These are phyloP conservation scores for Drosophila affinis DNA, from an alignment of 2,888 invertebrate genomes.

Conservation along the genomic window DNA sequence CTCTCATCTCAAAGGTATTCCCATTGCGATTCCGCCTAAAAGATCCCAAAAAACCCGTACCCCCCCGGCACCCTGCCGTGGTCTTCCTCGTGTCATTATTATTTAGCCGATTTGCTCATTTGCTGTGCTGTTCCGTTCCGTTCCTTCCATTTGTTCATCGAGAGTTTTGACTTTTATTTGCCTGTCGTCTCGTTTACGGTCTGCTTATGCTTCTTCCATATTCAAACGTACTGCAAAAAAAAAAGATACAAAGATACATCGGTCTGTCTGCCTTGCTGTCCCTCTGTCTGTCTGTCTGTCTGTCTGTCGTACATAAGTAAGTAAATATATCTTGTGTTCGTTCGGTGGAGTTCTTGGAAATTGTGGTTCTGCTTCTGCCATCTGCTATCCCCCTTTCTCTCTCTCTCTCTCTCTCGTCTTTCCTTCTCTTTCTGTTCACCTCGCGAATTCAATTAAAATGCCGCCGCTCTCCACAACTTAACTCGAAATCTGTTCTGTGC, in stretches of 20 bases:
- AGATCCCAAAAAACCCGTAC: not conserved
- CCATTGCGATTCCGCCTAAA: too few relatives aligned
- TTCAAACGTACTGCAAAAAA: conserved; percentile 36
- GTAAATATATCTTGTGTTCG: conserved; percentile 49
- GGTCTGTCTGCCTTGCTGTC: conserved; percentile 15
- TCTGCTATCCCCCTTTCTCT: conserved; percentile 37
- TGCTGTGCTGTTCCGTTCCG: conserved; percentile 22
- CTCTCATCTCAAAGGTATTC: not conserved
- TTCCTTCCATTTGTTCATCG: conserved; percentile 22
- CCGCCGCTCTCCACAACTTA: conserved; percentile 60
- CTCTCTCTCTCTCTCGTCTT: conserved; percentile 20
- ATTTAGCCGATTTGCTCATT: conserved; percentile 55
- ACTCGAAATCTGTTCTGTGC: conserved; percentile 20
- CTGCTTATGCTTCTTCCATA: conserved; percentile 52
- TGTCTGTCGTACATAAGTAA: conserved; percentile 33
- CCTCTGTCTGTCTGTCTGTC: not conserved
- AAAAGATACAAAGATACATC: conserved; percentile 22
- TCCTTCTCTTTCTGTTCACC: conserved; percentile 59
- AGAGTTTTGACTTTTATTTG: conserved; percentile 51
- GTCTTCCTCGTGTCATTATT: conserved; percentile 38
- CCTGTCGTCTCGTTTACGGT: conserved; percentile 54
- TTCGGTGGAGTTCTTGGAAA: conserved; percentile 65
- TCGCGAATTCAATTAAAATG: conserved; percentile 77
- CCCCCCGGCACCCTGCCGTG: conserved; percentile 2
- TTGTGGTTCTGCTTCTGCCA: conserved; percentile 47